Conservation (phyloP, 2,888 invertebrate species). For the Meteorus cinctellus region DNA sequence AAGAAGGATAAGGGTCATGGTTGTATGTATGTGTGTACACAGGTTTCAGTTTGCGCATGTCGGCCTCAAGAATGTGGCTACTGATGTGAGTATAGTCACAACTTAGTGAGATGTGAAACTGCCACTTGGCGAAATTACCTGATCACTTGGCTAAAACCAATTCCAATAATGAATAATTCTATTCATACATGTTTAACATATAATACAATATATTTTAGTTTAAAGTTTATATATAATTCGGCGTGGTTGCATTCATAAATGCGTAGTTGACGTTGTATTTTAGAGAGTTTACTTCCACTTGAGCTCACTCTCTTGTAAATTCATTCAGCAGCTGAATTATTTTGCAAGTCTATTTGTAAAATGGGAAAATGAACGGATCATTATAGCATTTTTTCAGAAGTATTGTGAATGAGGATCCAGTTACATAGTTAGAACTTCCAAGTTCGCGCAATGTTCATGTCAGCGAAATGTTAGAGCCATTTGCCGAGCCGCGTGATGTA, state of each 20-base stretch:
- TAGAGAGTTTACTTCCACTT: too few relatives aligned
- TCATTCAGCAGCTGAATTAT: too few relatives aligned
- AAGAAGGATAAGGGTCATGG: slow-evolving; percentile 1
- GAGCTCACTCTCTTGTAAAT: too few relatives aligned
- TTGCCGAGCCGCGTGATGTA: slow-evolving; percentile 58
- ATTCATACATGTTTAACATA: background rate
- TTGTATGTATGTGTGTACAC: slow-evolving; percentile 26
- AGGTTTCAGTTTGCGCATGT: slow-evolving; percentile 16
- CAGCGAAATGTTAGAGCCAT: slow-evolving; percentile 69
- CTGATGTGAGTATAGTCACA: slow-evolving; percentile 17
- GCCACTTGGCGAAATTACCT: slow-evolving; percentile 39
- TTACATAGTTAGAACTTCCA: slow-evolving; percentile 2
- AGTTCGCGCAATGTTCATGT: slow-evolving; percentile 62
- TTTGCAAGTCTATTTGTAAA: too few relatives aligned
- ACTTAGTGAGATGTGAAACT: slow-evolving; percentile 40
- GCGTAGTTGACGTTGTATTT: too few relatives aligned
- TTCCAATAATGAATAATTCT: slow-evolving; percentile 26
- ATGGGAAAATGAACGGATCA: too few relatives aligned
- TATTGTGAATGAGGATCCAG: background rate
- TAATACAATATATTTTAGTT: background rate
- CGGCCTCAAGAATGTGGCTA: slow-evolving; percentile 30
- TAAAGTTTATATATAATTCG: background rate
- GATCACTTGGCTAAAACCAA: slow-evolving; percentile 20
- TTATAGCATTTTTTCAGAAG: too few relatives aligned
- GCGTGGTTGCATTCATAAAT: too few relatives aligned